phyloP scores from a whole-genome alignment of 2,888 invertebrate species.

The Strigamia maritima region DNA sequence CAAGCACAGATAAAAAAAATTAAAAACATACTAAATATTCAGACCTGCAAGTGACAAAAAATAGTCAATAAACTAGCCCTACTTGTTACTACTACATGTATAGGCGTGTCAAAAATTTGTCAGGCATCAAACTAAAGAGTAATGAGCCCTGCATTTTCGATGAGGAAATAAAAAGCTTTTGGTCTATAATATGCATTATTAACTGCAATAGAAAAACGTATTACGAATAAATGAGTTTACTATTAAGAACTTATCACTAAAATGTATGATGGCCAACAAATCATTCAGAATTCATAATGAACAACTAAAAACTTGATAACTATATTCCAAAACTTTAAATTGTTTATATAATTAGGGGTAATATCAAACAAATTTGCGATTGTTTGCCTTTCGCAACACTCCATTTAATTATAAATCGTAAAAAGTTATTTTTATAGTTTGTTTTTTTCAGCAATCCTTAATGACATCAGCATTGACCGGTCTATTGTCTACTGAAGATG shows the following conservation, averaged over 20 bases:
- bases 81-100: not conserved
- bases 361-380: no score
- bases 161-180: not conserved
- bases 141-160: not conserved
- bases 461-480: no score
- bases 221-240: not conserved
- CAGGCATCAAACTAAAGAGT: not conserved
- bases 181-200: constrained; percentile 7
- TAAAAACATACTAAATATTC: not conserved
- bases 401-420: no score
- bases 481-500: no score
- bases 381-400: no score
- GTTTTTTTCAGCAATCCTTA: no score
- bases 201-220: not conserved
- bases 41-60: not conserved
- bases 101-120: not conserved
- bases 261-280: not conserved
- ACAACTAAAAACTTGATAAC: no score
- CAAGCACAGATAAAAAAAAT: not conserved
- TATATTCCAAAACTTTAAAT: no score
- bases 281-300: no score
- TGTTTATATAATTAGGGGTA: no score
- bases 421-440: no score
- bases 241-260: not conserved
- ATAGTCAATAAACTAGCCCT: not conserved